Evolutionary conservation across 2,113 vertebrate species (phyloP).

Genomic region (Probosciger aterrimus): DNA sequence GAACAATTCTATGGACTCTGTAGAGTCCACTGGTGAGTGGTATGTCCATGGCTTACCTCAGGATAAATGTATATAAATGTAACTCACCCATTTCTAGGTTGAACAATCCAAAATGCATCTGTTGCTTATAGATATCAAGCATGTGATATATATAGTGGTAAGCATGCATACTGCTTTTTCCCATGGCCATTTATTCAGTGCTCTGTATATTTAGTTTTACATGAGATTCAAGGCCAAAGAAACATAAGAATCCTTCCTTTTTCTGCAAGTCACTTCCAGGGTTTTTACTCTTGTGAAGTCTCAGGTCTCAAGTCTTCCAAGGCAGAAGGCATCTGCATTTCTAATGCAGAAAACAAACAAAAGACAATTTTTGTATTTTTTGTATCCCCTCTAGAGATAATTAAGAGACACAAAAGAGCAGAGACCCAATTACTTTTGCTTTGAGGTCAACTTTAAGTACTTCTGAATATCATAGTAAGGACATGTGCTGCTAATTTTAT

Average conservation of each 20-base stretch:
- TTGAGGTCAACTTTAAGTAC: constrained; percentile 38
- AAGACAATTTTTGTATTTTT: neutral
- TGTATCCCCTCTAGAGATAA: neutral
- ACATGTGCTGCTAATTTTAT: neutral
- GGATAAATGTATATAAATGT: neutral
- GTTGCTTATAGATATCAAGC: neutral
- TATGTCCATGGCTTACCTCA: neutral
- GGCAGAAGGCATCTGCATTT: constrained; percentile 12
- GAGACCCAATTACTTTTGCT: constrained; percentile 7
- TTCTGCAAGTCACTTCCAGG: neutral
- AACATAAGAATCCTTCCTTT: neutral
- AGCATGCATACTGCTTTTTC: neutral
- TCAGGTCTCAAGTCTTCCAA: neutral
- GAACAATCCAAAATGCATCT: neutral
- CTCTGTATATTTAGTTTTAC: neutral
- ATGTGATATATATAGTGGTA: neutral
- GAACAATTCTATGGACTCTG: neutral
- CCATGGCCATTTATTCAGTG: neutral
- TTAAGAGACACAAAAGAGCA: neutral
- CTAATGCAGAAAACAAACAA: neutral
- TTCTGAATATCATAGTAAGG: constrained; percentile 22
- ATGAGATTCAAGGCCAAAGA: neutral
- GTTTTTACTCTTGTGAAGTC: neutral
- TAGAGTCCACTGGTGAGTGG: neutral
- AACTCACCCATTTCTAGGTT: neutral